phyloP scores from a whole-genome alignment of 1,140 invertebrate species.

The Hypsibius dujardini region DNA sequence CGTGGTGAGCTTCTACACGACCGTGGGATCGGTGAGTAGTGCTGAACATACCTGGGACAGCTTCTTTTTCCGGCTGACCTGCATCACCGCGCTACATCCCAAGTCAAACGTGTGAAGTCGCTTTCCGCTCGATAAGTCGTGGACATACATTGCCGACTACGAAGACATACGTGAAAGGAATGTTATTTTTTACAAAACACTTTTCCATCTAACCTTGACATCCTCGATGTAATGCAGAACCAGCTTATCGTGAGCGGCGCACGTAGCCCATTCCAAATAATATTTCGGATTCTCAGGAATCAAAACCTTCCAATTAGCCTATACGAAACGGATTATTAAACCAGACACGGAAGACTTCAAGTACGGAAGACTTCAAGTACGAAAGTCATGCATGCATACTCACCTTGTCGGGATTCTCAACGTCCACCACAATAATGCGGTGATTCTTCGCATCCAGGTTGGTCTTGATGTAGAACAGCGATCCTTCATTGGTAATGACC shows the following conservation, averaged over 20 bases:
- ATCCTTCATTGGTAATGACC: slow-evolving; percentile 76
- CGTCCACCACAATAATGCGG: slow-evolving; percentile 66
- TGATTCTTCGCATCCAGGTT: slow-evolving; percentile 85
- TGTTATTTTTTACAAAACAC: too few species aligned
- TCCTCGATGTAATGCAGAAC: slow-evolving; percentile 76
- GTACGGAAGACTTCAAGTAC: slow-evolving; percentile 18
- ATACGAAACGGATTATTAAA: slow-evolving; percentile 21
- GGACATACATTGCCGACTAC: slow-evolving; percentile 63
- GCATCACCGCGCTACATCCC: slow-evolving; percentile 18
- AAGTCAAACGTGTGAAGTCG: slow-evolving; percentile 31
- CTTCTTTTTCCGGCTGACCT: slow-evolving; percentile 19
- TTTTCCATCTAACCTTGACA: slow-evolving; percentile 51
- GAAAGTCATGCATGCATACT: slow-evolving; percentile 20
- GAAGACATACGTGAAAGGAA: slow-evolving; percentile 26
- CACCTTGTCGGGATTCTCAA: slow-evolving; percentile 46
- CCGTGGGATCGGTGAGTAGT: not conserved
- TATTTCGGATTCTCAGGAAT: slow-evolving; percentile 65
- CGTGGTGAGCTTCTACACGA: not conserved
- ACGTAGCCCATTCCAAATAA: slow-evolving; percentile 68
- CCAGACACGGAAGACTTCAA: slow-evolving; percentile 8
- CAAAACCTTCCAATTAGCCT: slow-evolving; percentile 64
- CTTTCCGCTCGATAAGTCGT: slow-evolving; percentile 53
- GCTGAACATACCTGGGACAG: slow-evolving; percentile 14
- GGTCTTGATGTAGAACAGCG: slow-evolving; percentile 66
- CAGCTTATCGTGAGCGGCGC: slow-evolving; percentile 68